A percentile compares a stretch with the other conserved stretches of the same genome.
Evolutionary conservation across 2,888 invertebrate genomes (phyloP).

Genomic region (Gibbula magus): DNA sequence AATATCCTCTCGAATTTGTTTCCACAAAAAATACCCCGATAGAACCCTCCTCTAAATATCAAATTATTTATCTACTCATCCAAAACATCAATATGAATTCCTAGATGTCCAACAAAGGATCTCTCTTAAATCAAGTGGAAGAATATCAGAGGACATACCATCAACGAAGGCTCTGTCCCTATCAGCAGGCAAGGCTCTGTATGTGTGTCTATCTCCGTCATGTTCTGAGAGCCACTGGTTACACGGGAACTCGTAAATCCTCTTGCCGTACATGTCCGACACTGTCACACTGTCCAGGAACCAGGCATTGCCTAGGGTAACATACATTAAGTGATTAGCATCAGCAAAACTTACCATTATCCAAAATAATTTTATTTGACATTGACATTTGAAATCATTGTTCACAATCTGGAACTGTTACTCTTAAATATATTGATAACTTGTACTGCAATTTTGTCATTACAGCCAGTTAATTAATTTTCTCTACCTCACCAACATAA

Average conservation of each 20-base stretch:
- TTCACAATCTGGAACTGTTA: not conserved
- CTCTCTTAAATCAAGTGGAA: too few relatives aligned
- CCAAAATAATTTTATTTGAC: not conserved
- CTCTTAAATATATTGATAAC: not conserved
- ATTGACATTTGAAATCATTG: not conserved
- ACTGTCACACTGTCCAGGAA: conserved; percentile 69
- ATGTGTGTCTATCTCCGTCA: conserved; percentile 66
- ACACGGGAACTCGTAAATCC: conserved; percentile 68
- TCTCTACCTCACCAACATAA: not conserved
- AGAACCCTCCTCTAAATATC: not conserved
- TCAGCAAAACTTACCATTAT: not conserved
- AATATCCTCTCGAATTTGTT: too few relatives aligned
- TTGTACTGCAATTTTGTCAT: not conserved
- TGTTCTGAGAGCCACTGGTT: conserved; percentile 69
- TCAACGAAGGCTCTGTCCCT: conserved; percentile 62
- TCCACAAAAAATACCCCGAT: too few relatives aligned
- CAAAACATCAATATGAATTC: not conserved
- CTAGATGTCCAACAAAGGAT: not conserved
- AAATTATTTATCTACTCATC: too few relatives aligned
- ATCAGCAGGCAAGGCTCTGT: conserved; percentile 60
- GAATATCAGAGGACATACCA: conserved; percentile 41
- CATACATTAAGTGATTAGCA: not conserved
- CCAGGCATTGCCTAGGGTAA: conserved; percentile 69
- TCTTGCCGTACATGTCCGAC: conserved; percentile 62
- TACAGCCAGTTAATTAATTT: not conserved